Evolutionary conservation across 2,888 invertebrate genomes (phyloP).

Genomic region (Spodoptera picta): DNA sequence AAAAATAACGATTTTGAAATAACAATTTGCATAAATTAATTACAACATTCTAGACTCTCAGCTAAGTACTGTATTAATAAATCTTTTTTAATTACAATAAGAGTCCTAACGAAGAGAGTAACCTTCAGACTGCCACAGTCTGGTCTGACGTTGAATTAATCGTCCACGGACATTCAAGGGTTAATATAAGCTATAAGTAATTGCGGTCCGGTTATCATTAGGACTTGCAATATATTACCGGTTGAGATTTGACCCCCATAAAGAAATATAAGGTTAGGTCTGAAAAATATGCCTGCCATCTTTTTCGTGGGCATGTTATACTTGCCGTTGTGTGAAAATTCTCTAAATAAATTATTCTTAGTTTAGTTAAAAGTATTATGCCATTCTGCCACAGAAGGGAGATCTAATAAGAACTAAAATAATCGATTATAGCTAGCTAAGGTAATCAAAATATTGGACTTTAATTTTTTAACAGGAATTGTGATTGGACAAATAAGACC

Average conservation of each 20-base stretch:
- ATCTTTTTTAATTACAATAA: conserved; percentile 9
- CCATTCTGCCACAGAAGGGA: no score
- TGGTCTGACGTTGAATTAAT: conserved; percentile 49
- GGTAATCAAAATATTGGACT: no score
- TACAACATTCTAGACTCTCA: conserved; percentile 4
- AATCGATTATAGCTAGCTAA: no score
- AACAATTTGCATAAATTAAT: no score
- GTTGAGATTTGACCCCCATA: conserved; percentile 64
- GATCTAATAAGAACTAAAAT: no score
- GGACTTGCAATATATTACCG: conserved; percentile 58
- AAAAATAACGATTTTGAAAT: no score
- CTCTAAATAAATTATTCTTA: conserved; percentile 8
- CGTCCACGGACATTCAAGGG: conserved; percentile 57
- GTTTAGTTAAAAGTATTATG: no score
- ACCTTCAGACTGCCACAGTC: conserved; percentile 23
- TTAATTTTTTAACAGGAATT: no score
- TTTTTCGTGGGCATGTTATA: conserved; percentile 18
- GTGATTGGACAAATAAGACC: no score
- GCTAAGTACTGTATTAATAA: conserved; percentile 11
- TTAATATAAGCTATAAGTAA: conserved; percentile 68
- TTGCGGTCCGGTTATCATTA: conserved; percentile 63
- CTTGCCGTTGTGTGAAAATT: background rate
- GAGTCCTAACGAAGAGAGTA: conserved; percentile 33
- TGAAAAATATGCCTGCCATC: conserved; percentile 54
- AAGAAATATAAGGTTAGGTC: conserved; percentile 55